Percentiles rank a stretch among this genome's conserved stretches.
Evolutionary conservation across 2,888 invertebrate genomes (phyloP).

Genomic region (Cacoxenus indagator): DNA sequence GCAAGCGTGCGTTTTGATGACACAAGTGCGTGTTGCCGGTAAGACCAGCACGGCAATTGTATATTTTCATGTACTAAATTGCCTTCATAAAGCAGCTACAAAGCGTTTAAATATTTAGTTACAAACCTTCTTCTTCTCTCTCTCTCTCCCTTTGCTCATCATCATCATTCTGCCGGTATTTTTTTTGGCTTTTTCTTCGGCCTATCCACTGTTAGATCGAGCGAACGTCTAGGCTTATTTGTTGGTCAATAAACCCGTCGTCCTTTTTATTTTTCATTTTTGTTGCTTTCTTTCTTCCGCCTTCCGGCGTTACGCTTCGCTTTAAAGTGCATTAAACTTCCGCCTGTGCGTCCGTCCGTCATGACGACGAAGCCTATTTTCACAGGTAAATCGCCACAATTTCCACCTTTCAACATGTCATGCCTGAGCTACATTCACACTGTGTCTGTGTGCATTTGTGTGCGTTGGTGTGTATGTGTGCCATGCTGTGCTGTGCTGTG

Average conservation of each 20-base stretch:
- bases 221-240: too few relatives aligned
- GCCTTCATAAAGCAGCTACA: conserved; percentile 45
- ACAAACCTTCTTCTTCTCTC: too few relatives aligned
- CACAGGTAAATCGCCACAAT: conserved; percentile 58
- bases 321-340: conserved; percentile 37
- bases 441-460: conserved; percentile 23
- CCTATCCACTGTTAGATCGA: too few relatives aligned
- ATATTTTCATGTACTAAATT: conserved; percentile 41
- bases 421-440: conserved; percentile 28
- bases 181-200: too few relatives aligned
- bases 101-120: background rate
- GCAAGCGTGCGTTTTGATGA: too few relatives aligned
- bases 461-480: conserved; percentile 34
- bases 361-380: conserved; percentile 33
- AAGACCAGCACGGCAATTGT: background rate
- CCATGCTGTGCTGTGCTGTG: background rate
- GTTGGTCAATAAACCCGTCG: too few relatives aligned
- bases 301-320: background rate
- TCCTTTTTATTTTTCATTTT: background rate
- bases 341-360: too few relatives aligned
- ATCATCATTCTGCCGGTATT: too few relatives aligned
- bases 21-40: too few relatives aligned
- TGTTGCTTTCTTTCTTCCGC: background rate
- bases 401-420: conserved; percentile 62
- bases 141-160: too few relatives aligned